Conservation (phyloP, 2,888 invertebrate species). For the Elegia similella region DNA sequence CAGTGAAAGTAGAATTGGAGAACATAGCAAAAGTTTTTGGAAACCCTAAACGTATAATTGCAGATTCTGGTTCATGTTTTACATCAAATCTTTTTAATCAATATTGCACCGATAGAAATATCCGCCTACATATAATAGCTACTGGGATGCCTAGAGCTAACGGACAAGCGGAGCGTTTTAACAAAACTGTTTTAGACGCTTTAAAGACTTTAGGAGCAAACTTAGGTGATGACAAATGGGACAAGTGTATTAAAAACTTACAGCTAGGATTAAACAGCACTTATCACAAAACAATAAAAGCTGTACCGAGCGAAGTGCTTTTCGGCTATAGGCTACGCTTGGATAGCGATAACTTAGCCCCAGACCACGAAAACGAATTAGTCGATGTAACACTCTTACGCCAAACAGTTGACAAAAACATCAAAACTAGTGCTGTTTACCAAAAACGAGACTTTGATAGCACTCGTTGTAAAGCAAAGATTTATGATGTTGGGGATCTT, state of each 20-base stretch:
- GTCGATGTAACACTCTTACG: slow-evolving; percentile 10
- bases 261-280: slow-evolving; percentile 40
- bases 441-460: slow-evolving; percentile 16
- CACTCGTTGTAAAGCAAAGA: slow-evolving; percentile 2
- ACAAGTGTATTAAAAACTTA: slow-evolving; percentile 30
- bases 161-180: slow-evolving; percentile 36
- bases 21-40: slow-evolving; percentile 24
- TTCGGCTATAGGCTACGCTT: slow-evolving; percentile 28
- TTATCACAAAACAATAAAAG: slow-evolving; percentile 29
- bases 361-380: slow-evolving; percentile 12
- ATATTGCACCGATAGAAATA: slow-evolving; percentile 22
- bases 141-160: slow-evolving; percentile 32
- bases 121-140: slow-evolving; percentile 25
- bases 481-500: slow-evolving; percentile 10
- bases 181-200: slow-evolving; percentile 35
- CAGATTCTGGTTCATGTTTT: slow-evolving; percentile 26
- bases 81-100: slow-evolving; percentile 20
- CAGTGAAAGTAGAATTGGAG: slow-evolving; percentile 22
- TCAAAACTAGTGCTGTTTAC: slow-evolving; percentile 6
- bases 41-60: slow-evolving; percentile 25
- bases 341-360: slow-evolving; percentile 21
- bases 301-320: slow-evolving; percentile 33
- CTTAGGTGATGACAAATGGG: slow-evolving; percentile 34
- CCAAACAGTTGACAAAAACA: slow-evolving; percentile 8
- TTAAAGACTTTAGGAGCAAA: slow-evolving; percentile 31